Evolutionary conservation across 2,113 vertebrate species (phyloP), one percentile per base, ranked within the genome.

Genomic region (Apistogramma diplotaenia): DNA sequence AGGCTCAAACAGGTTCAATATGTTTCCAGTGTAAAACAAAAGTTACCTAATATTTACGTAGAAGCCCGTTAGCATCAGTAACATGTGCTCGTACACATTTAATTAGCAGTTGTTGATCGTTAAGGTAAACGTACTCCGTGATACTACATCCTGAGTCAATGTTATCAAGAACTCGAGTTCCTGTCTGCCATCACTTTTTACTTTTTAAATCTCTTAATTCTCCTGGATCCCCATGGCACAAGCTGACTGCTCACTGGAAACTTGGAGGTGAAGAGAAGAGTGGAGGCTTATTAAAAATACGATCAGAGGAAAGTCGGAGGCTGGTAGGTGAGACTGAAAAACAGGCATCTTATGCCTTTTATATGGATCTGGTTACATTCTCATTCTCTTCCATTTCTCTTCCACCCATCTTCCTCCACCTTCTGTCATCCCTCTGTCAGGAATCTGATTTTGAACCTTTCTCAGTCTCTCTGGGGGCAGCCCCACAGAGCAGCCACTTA

Each of bases 281-380:
- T 33, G 40, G 46, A 81, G 21, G 74, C 86, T 89, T 82, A 92
- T 90, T 89, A 85, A 90, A 91, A 90, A 84, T 87, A 90, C 75
- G 89, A 77, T 80, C 74, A 49, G 79, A 82, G 71, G 55, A 83
- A 58, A 78, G 53, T 59, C 75, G 46, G 61, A 86, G 76, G 78
- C 75, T 70, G 51, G 77, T 75, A 85, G 88, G 88, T 92, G 81
- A 91, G 58, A 82, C 60, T 72, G 79, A 82, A 88, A 91, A 88
- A 82, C 82, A 89, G 85, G 78, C 60, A 84, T 83, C 79, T 53
- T 2, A 8, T 74, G 78, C 75, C 84, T 76, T 74, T 11, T 65
- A 51, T 23, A 21, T 9, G 1, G 85, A 89, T 92, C 62, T 82
- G 79, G 84, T 85, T 91, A 79, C 89, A 77, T 76, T 87, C 83